phyloP scores from a whole-genome alignment of 2,888 invertebrate species.

The Lasiommata megera region DNA sequence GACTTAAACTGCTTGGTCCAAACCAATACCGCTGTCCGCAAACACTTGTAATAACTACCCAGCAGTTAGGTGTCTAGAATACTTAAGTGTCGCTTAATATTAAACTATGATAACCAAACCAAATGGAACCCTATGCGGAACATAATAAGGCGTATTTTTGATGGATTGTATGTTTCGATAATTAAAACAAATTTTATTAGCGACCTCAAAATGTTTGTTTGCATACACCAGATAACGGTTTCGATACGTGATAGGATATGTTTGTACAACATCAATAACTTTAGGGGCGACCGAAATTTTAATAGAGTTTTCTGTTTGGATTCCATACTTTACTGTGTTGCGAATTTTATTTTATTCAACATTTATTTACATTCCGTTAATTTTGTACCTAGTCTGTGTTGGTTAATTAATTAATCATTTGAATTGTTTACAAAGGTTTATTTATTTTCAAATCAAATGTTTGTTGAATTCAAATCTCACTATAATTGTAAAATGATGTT shows the following conservation, averaged over 20 bases:
- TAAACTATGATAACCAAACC: slow-evolving; percentile 3
- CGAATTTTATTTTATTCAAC: background rate
- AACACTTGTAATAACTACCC: slow-evolving; percentile 7
- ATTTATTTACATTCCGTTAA: background rate
- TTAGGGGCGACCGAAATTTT: slow-evolving; percentile 5
- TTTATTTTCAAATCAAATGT: too few species aligned
- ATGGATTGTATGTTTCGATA: background rate
- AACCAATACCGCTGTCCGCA: background rate
- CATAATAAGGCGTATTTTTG: background rate
- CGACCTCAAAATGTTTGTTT: slow-evolving; percentile 11
- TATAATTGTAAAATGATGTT: too few species aligned
- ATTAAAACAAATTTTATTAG: slow-evolving; percentile 12
- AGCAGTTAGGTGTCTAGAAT: slow-evolving; percentile 15
- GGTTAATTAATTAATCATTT: too few species aligned
- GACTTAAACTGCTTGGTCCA: slow-evolving; percentile 1
- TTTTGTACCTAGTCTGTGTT: background rate
- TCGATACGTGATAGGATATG: slow-evolving; percentile 5
- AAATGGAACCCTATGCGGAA: background rate
- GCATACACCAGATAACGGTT: background rate
- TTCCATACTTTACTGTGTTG: background rate
- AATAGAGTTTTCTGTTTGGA: slow-evolving; percentile 8
- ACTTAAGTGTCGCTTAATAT: slow-evolving; percentile 21
- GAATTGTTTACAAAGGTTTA: too few species aligned
- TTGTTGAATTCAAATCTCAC: too few species aligned
- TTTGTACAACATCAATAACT: slow-evolving; percentile 8